Evolutionary conservation across 2,888 invertebrate genomes (phyloP).

Genomic region (Synanthedon tipuliformis): DNA sequence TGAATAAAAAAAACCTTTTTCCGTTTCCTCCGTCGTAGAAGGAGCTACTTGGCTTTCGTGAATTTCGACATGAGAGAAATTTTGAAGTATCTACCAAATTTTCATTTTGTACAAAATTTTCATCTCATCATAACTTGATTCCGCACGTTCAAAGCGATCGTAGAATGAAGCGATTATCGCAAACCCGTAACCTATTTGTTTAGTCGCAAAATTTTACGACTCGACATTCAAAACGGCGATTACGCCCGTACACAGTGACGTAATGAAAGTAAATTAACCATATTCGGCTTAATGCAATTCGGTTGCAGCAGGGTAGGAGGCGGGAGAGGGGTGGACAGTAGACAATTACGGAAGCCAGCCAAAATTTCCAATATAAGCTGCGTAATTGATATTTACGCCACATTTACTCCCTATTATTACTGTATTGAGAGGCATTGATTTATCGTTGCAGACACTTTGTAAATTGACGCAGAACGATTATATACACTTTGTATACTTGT

Average conservation of each 20-base stretch:
- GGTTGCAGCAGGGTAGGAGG: conserved; percentile 1
- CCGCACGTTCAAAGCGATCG: conserved; percentile 7
- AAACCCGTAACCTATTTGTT: background rate
- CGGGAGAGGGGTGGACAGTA: conserved; percentile 3
- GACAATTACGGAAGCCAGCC: conserved; percentile 43
- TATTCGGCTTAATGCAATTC: conserved; percentile 44
- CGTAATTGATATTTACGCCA: conserved; percentile 64
- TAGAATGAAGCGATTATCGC: too few species aligned
- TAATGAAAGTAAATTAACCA: conserved; percentile 62
- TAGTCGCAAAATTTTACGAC: conserved; percentile 31
- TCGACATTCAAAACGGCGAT: conserved; percentile 26
- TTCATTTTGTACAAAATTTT: too few species aligned
- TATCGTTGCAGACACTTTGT: background rate
- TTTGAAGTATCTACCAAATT: too few species aligned
- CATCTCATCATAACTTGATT: too few species aligned
- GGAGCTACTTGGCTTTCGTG: conserved; percentile 14
- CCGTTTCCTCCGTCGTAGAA: conserved; percentile 7
- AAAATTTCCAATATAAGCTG: conserved; percentile 42
- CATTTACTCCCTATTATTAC: conserved; percentile 36
- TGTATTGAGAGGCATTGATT: conserved; percentile 15
- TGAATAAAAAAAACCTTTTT: conserved; percentile 46
- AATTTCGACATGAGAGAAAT: conserved; percentile 7
- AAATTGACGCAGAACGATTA: background rate
- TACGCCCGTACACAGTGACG: conserved; percentile 15
- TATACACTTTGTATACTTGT: background rate